Evolutionary conservation across 1,140 invertebrate genomes (phyloP), one percentile per base, ranked within the genome.

Genomic region (Zelostemma sp.): DNA sequence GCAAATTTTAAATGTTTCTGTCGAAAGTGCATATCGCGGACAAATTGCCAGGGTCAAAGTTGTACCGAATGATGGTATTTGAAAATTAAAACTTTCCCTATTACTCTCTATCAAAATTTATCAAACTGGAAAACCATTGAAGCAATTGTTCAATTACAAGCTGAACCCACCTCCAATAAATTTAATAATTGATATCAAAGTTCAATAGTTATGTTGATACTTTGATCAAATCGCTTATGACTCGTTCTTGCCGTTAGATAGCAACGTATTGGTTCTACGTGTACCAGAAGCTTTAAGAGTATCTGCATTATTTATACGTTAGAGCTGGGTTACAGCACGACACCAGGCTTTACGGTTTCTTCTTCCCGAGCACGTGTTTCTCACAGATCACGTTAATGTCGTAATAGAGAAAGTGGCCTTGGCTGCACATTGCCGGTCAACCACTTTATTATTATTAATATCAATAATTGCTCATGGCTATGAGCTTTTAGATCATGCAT

Each of bases 351-450:
- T 64, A 65, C 54, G 46, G 59, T 71, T 68, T 68, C 58, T 56
- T 61, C 66, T 68, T 61, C 61, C 70, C 21, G 40, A 61, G 61
- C 70, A 72, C 70, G 64, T 65, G 61, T 59, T 72, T 62, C 70
- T 62, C 70, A 72, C 70, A 65, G 65, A 72, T 72, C 70, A 72
- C 61, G 60, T 68, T 72, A 68, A 72, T 72, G 57, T 68, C 65
- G 61, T 64, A 65, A 64, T 68, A 65, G 61, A 68, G 31, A 68
- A 54, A 68, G 69, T 61, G 57, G 48, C 48, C 56, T 61, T 72
- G 56, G 49, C 28, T 63, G 31, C 31, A 43, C 43, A 53, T 55
- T 55, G 55, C 43, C 55, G 60, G 50, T 55, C 66, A 48, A 51
- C 51, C 51, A 47, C 60, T 69, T 69, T 64, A 69, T 69, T 64